These are phyloP conservation scores for Lepus americanus DNA, from an alignment of 2,113 vertebrate genomes.

Conservation along the genomic window DNA sequence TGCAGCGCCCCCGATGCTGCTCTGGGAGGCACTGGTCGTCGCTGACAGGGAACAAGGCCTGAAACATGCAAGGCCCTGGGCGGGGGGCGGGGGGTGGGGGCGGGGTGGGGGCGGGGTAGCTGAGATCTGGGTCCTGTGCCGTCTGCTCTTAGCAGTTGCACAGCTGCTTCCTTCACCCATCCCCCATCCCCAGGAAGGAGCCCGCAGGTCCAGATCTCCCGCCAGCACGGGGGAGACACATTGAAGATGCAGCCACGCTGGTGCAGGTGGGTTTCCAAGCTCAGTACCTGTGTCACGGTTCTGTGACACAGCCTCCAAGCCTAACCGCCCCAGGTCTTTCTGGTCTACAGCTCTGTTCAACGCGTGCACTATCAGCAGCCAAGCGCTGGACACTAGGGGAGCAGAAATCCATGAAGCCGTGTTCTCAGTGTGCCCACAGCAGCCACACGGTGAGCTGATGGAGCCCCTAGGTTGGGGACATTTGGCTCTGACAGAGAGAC, in stretches of 20 bases:
- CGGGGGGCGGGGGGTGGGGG: not conserved
- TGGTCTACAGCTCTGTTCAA: not conserved
- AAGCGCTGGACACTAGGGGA: not conserved
- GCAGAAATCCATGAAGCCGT: not conserved
- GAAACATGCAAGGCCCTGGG: rapidly evolving
- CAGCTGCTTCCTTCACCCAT: rapidly evolving
- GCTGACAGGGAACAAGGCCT: not conserved
- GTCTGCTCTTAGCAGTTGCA: not conserved
- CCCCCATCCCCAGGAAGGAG: not conserved
- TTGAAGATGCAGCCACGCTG: not conserved
- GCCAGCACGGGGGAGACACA: too few species aligned
- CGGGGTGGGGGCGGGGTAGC: rapidly evolving
- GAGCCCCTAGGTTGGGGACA: not conserved
- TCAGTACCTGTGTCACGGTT: not conserved
- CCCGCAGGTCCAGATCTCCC: not conserved
- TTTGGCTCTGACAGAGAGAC: not conserved
- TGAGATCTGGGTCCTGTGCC: not conserved
- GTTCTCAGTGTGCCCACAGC: not conserved
- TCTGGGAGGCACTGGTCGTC: rapidly evolving
- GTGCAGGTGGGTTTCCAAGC: too few species aligned
- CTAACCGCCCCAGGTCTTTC: not conserved
- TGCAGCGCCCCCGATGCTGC: not conserved
- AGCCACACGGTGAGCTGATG: not conserved
- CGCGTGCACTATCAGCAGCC: not conserved
- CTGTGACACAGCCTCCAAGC: not conserved